Conservation (phyloP, 2,888 invertebrate genomes). For the Acanthosepion pharaonis region DNA sequence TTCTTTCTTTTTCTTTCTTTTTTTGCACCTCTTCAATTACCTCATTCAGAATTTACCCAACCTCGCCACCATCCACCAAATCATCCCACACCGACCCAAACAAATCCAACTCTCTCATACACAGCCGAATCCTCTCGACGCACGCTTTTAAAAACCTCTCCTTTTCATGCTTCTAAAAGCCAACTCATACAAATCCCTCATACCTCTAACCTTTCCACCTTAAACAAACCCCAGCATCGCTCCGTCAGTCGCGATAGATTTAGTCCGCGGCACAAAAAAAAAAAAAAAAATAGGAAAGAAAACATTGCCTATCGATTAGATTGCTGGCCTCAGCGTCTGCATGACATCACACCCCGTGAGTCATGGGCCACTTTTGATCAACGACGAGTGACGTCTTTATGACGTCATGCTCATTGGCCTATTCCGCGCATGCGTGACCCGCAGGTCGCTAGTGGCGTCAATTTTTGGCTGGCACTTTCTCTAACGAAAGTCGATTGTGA, state of each 20-base stretch:
- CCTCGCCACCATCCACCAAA: background rate
- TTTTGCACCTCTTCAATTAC: background rate
- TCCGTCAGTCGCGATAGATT: background rate
- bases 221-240: background rate
- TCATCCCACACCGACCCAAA: background rate
- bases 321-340: background rate
- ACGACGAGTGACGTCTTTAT: conserved; percentile 20
- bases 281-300: background rate
- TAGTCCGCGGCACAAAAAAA: background rate
- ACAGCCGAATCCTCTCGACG: background rate
- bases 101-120: background rate
- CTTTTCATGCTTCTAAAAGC: background rate
- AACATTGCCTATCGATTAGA: background rate
- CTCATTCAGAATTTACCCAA: background rate
- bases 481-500: conserved; percentile 4
- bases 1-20: background rate
- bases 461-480: background rate
- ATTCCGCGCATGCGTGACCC: conserved; percentile 33
- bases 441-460: background rate
- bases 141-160: background rate
- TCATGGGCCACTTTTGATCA: conserved; percentile 1
- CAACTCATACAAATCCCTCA: background rate
- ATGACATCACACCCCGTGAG: background rate
- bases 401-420: background rate
- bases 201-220: background rate